phyloP scores from a whole-genome alignment of 2,797 vertebrate genomes.

The Cheirogaleus major region DNA sequence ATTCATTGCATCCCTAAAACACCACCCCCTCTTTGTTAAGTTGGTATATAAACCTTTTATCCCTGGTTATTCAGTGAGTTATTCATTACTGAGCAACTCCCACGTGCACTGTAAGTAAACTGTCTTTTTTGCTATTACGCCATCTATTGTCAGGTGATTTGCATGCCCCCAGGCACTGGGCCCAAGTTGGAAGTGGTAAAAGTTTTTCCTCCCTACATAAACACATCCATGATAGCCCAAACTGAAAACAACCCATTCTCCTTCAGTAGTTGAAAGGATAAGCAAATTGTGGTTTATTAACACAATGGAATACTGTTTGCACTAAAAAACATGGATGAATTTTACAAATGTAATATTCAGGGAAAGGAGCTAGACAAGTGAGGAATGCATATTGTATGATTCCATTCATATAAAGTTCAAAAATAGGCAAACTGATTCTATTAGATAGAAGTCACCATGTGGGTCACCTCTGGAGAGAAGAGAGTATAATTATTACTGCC shows the following conservation, averaged over 20 bases:
- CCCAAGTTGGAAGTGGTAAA: neutral
- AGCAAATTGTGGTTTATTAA: neutral
- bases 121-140: neutral
- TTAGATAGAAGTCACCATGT: neutral
- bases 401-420: neutral
- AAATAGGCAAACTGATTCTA: neutral
- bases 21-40: neutral
- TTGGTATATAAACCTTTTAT: neutral
- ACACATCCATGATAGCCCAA: neutral
- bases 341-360: neutral
- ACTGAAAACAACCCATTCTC: neutral
- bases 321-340: neutral
- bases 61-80: neutral
- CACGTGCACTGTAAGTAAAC: neutral
- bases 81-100: neutral
- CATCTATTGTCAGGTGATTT: neutral
- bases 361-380: neutral
- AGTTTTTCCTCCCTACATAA: neutral
- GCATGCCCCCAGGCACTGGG: neutral
- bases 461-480: neutral
- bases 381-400: neutral
- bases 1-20: neutral
- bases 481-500: neutral
- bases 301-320: neutral
- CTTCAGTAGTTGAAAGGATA: neutral